Base-by-base conservation (phyloP, 2,113 vertebrate species). In the Pachyramphus minor region DNA sequence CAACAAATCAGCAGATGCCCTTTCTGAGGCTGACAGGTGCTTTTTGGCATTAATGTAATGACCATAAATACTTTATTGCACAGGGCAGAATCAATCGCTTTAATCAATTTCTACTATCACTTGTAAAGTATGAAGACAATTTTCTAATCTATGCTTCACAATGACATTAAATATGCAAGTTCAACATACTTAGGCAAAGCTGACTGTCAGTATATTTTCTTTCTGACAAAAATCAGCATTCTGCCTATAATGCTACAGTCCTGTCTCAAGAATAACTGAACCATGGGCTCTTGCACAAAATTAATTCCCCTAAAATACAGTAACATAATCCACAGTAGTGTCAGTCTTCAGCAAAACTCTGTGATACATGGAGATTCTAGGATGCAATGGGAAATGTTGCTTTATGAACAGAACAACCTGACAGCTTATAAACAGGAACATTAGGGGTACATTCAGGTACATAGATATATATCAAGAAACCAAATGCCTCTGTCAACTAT, bases 1-100 rank as follows among this genome's bases (percentile, higher is more conserved):
- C 73, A 96, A 91, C 78, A 95, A 94, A 97, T 87, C 75, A 96
- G 71, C 53, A 85, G 35, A 64, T 95, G 85, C 71, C 85, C 84
- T 97, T 96, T 93, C 56, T 93, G 44, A 97, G 92, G 56, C 64
- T 91, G 89, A 92, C 73, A 92, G 78, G 77, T 60, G 77, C 21
- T 78, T 93, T 95, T 82, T 76, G 79, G n/a, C 84, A 92, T 92
- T 96, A 93, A 50, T 79, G 74, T 94, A 90, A 94, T 72, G 87
- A 83, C 81, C 39, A 4, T 82, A 95, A 97, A 94, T 94, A 94
- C 85, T 85, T 79, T 83, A 68, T 63, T 73, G 55, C 41, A 63
- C 60, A 76, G 62, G 49, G 37, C 21, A 86, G 58, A 93, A 90
- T 90, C 94, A 94, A 89, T 92, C 56, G 76, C 87, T 96, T 87